Evolutionary conservation across 2,888 invertebrate genomes (phyloP), one percentile per base, ranked within the genome.

Genomic region (Latheticus oryzae): DNA sequence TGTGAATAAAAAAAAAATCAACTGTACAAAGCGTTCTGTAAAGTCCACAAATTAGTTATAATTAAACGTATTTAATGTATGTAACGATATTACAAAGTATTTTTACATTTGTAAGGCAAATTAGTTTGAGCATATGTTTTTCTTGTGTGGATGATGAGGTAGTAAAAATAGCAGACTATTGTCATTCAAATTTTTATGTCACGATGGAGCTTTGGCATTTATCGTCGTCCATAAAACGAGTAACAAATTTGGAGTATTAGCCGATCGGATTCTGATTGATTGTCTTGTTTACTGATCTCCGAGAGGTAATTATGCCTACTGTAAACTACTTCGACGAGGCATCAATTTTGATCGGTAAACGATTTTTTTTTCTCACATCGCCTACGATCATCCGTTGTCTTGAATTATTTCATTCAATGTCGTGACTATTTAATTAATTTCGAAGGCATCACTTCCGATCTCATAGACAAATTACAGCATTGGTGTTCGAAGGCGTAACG

Each of bases 241-340:
- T 35, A 35, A 48, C 48, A 35, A 48, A 48, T 48, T 48, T 48
- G 13, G 17, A 48, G 35, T 35, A 24, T 48, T 48, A 35, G 35
- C 7, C 48, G 35, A 48, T 11, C 33, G 35, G 17, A 21, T 48
- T 35, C 48, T 50, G 50, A 50, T 50, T 50, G 50, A 50, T 48
- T 28, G 38, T 50, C 50, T 50, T 50, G 50, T 50, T 50, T 50
- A 38, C 50, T 17, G 37, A 38, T 50, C 38, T 19, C 26, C 4
- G 50, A 48, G 17, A 28, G 50, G 50, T 50, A 50, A 50, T 50
- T 50, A 38, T 35, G 38, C 8, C 26, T 9, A 32, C 35, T 33
- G 47, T 47, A 32, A 15, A 42, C 8, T 30, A 12, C 13, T 9
- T 40, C 40, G 11, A 30, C 45, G 15, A 32, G 35, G n/a, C n/a